Conservation (phyloP, 2,113 vertebrate genomes). For the Tupaia tana region DNA sequence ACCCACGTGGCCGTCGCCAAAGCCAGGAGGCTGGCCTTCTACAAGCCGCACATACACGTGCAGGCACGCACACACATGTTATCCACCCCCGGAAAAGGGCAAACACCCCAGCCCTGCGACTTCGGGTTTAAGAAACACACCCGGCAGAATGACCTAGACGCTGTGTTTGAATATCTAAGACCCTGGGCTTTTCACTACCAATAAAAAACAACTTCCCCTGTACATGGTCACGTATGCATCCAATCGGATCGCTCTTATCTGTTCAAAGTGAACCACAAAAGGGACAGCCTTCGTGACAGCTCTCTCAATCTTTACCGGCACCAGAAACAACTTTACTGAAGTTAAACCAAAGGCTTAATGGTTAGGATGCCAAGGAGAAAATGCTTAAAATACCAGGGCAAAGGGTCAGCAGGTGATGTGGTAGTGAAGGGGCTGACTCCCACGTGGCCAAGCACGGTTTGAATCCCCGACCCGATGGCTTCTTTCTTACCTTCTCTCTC, state of each 20-base stretch:
- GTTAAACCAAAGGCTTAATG: not conserved
- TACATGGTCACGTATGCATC: not conserved
- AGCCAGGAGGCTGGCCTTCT: not conserved
- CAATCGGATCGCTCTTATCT: not conserved
- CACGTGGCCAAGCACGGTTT: too few relatives aligned
- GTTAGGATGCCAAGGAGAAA: not conserved
- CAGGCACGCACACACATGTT: not conserved
- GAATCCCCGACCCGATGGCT: too few relatives aligned
- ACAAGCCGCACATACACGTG: not conserved
- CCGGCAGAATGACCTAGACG: not conserved
- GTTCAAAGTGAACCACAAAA: not conserved
- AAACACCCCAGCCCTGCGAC: not conserved
- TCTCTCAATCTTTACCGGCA: not conserved
- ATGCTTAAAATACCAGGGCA: not conserved
- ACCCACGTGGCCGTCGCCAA: rapidly evolving
- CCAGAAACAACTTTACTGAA: not conserved
- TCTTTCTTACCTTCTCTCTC: too few relatives aligned
- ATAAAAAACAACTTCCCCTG: not conserved
- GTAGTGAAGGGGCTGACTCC: too few relatives aligned
- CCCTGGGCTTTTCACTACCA: not conserved
- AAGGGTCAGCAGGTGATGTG: too few relatives aligned
- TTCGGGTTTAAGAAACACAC: not conserved
- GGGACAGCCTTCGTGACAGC: not conserved
- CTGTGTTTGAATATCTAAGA: not conserved
- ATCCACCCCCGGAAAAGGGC: not conserved